Evolutionary conservation across 2,888 invertebrate genomes (phyloP).

Genomic region (Drosophila neutralis): DNA sequence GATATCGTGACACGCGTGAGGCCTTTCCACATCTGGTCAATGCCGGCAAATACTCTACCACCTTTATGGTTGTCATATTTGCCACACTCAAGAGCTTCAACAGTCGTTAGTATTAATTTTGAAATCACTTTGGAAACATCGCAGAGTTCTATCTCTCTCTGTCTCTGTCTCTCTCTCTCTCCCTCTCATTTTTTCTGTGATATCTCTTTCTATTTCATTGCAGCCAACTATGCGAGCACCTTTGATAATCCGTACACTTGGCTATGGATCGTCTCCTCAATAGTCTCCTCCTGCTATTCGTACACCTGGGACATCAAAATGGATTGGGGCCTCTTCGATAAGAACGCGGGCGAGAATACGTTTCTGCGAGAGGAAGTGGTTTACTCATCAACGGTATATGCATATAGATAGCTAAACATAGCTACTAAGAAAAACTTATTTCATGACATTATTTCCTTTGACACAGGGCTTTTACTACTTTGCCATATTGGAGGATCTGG

Average conservation of each 20-base stretch:
- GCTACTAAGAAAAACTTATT: background rate
- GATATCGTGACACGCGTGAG: conserved; percentile 97
- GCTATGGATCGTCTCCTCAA: conserved; percentile 93
- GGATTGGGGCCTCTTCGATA: conserved; percentile 99
- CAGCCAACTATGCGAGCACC: conserved; percentile 87
- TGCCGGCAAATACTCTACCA: conserved; percentile 98
- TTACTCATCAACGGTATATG: conserved; percentile 93
- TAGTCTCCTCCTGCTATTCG: conserved; percentile 96
- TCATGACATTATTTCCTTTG: background rate
- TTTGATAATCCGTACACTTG: conserved; percentile 94
- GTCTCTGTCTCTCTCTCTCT: background rate
- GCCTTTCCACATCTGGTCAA: conserved; percentile 98
- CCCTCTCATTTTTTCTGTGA: background rate
- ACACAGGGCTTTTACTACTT: conserved; percentile 93
- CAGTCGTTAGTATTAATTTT: conserved; percentile 85
- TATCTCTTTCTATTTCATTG: conserved; percentile 11
- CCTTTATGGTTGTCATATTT: conserved; percentile 97
- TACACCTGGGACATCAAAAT: conserved; percentile 99
- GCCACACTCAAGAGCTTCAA: conserved; percentile 89
- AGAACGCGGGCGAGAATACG: conserved; percentile 95
- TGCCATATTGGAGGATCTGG: conserved; percentile 97
- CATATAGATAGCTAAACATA: background rate
- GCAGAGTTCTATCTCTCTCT: background rate
- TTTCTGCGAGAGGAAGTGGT: conserved; percentile 97
- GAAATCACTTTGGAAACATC: background rate